Base-by-base conservation (phyloP, 2,113 vertebrate genomes). In the Myrmecophaga tridactyla region DNA sequence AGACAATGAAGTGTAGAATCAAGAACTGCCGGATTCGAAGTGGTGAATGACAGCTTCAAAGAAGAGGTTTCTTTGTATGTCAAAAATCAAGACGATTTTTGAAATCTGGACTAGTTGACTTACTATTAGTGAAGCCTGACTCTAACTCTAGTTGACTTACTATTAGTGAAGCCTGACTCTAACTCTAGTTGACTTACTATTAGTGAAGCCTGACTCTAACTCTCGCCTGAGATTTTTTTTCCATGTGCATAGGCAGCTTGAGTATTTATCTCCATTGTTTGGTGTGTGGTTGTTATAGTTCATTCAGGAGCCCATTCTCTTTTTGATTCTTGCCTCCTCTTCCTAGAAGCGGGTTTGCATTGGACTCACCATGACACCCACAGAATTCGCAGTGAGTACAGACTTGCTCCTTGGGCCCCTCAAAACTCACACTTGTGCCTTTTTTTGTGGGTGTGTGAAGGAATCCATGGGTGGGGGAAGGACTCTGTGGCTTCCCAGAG, bases 301-400 rank as follows among this genome's bases (percentile, higher is more conserved):
- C 2, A 5, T 46, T 56, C 53, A 25, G 18, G 41, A 87, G 27
- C 69, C 36, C 23, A 72, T 23, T 15, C 31, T 51, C 48, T 23
- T 69, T 77, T 17, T 85, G 29, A 77, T 25, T 76, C 76, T 31
- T 72, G 12, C 36, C 21, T 31, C 89, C 27, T 97, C 89, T 90
- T 93, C 83, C 67, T 60, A 92, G 96, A 63, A 72, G 67, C 87
- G 18, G 77, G 65, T 29, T 80, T 77, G 70, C 15, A 0, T 9
- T 80, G 63, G 87, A 12, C 3, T 36, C 70, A 78, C 62, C 84
- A 97, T 96, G 96, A 89, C 39, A 6, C 34, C 89, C 81, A 90
- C 94, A 5, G 97, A 96, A 31, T 29, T 85, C 85, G 34, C 46
- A 3, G 97, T 97, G 81, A 97, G 97, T 97, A 95, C 4, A 53